Base-by-base conservation (phyloP, 2,797 vertebrate genomes). In the Falco biarmicus region DNA sequence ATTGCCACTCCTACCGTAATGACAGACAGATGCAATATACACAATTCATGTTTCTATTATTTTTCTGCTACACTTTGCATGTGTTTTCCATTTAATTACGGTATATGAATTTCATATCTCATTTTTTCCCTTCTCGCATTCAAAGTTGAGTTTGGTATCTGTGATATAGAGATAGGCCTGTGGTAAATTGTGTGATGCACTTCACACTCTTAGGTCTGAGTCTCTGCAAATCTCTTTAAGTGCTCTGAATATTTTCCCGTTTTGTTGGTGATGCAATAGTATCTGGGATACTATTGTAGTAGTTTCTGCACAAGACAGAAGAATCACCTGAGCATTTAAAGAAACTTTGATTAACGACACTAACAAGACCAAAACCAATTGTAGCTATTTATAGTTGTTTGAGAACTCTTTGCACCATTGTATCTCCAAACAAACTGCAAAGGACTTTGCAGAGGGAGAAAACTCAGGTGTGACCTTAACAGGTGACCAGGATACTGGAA, bases 1-100 rank as follows among this genome's bases (percentile, higher is more conserved):
- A 88, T 88, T 95, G 93, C 96, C 96, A 94, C 96, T 96, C 95
- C 95, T 95, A 79, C 91, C 54, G 1, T 96, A 96, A 96, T 96
- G 94, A 86, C 91, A 97, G 89, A 83, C 94, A 96, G 94, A 95
- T 93, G 85, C 91, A 93, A 93, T 82, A 84, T 51, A 32, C 76
- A 56, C 85, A 1, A 88, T 96, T 94, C 93, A 88, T 90, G 91
- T 91, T 96, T 94, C 95, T 80, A 32, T 95, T 95, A 94, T 87
- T 94, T 97, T 93, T 96, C 84, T 96, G 95, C 93, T 84, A 59
- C 56, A 77, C 81, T 89, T 94, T 95, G 96, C 96, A 96, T 96
- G 69, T 96, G 91, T 95, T 94, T 96, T 93, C 91, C 87, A 93
- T 96, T 96, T 97, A 94, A 97, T 97, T 96, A 84, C 65, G 84